Base-by-base conservation (phyloP, 2,797 vertebrate species). In the Molossus molossus region DNA sequence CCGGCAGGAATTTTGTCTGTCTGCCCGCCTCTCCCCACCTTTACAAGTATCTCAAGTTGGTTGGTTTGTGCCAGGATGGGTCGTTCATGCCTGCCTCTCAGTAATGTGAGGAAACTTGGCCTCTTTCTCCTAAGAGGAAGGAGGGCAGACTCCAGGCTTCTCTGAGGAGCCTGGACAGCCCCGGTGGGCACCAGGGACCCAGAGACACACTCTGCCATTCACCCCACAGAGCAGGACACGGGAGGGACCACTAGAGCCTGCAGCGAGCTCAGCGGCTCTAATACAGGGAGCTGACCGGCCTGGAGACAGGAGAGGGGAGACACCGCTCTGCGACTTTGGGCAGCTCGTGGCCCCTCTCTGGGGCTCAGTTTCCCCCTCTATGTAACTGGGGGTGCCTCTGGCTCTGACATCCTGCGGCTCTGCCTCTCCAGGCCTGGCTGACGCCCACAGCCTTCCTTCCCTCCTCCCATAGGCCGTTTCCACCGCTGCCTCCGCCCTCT, bases 361-460 rank as follows among this genome's bases (percentile, higher is more conserved):
- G 57, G 75, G 85, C 80, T 82, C 40, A 45, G 58, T 81, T 75
- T 60, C 89, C 45, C 58, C 33, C 14, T 21, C 17, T 72, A 11
- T 67, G 6, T 60, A 27, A 37, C 0, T 8, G 18, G 17, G 37
- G 40, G 10, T 18, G 1, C 50, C 12, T 69, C 65, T 65, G 70
- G 37, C 37, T 60, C 60, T 53, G 58, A 11, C 7, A 10, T 11
- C n/a, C 50, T 9, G 0, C 12, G 60, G 53, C 37, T 77, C 45
- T 18, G 1, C 9, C 75, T 88, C 60, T 57, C 57, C 62, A 11
- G 5, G 1, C 2, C 83, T 67, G 29, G 23, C n/a, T 67, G 65
- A 8, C 0, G 0, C 18, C 50, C 40, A n/a, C 53, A 10, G 33
- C 4, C 0, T 29, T 45, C 40, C 55, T 23, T 33, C n/a, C n/a